phyloP scores from a whole-genome alignment of 2,797 vertebrate genomes.

The Coranthus polyacanthus region DNA sequence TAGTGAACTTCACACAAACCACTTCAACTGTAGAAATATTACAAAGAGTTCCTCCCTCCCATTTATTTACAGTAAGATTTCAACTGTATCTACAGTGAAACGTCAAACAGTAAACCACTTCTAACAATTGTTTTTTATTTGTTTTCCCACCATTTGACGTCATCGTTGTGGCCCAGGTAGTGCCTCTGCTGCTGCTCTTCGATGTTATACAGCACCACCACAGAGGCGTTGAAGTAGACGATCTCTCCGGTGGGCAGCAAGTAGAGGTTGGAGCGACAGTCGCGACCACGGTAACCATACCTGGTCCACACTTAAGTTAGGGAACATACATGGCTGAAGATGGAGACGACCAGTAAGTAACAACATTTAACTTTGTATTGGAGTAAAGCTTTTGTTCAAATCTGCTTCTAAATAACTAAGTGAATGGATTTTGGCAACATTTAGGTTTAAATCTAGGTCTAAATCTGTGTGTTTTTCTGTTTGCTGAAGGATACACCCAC shows the following conservation, averaged over 20 bases:
- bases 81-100: too few relatives aligned
- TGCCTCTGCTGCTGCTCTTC: slow-evolving; percentile 93
- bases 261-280: slow-evolving; percentile 93
- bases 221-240: slow-evolving; percentile 93
- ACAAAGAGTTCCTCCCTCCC: too few relatives aligned
- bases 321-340: slow-evolving; percentile 26
- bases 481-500: slow-evolving; percentile 94
- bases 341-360: neutral
- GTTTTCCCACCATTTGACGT: slow-evolving; percentile 91
- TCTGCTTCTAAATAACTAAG: neutral
- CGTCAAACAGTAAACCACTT: too few relatives aligned
- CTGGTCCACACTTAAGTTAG: slow-evolving; percentile 74
- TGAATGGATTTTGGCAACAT: too few relatives aligned
- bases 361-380: neutral
- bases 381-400: neutral
- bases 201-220: slow-evolving; percentile 92
- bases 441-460: too few relatives aligned
- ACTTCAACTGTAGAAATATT: too few relatives aligned
- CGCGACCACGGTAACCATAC: slow-evolving; percentile 92
- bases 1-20: too few relatives aligned
- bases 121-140: too few relatives aligned
- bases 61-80: too few relatives aligned
- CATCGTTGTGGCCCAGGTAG: slow-evolving; percentile 93
- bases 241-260: slow-evolving; percentile 94
- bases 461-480: neutral